Evolutionary conservation across 2,888 invertebrate species (phyloP).

Genomic region (Tortricodes alternella): DNA sequence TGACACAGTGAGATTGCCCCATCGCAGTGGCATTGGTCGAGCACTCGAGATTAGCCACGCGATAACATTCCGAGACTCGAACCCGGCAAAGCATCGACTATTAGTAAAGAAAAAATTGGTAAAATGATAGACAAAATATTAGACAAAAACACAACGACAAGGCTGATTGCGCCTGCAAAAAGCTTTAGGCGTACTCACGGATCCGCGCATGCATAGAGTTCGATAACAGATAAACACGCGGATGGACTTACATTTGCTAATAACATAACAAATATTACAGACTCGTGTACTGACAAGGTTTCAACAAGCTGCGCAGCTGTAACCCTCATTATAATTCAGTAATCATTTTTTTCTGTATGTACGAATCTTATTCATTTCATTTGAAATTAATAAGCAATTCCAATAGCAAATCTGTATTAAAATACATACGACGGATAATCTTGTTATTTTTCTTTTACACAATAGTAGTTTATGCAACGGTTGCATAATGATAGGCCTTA

Average conservation of each 20-base stretch:
- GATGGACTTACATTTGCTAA: not conserved
- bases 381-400: too few species aligned
- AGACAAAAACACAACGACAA: conserved; percentile 27
- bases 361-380: too few species aligned
- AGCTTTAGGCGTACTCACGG: conserved; percentile 11
- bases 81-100: not conserved
- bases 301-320: too few species aligned
- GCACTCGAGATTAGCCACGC: conserved; percentile 22
- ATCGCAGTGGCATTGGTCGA: conserved; percentile 24
- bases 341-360: too few species aligned
- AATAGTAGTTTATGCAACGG: too few species aligned
- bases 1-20: conserved; percentile 17
- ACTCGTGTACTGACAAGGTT: too few species aligned
- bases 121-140: conserved; percentile 9
- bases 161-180: conserved; percentile 11
- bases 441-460: too few species aligned
- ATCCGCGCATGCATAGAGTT: not conserved
- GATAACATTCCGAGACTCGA: conserved; percentile 20
- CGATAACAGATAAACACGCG: conserved; percentile 5
- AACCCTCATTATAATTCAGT: too few species aligned
- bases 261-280: not conserved
- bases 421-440: too few species aligned
- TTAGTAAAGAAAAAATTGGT: not conserved
- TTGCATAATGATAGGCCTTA: too few species aligned
- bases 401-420: too few species aligned